These are phyloP conservation scores for Mesitornis unicolor DNA, from an alignment of 2,113 vertebrate genomes.

Conservation along the genomic window DNA sequence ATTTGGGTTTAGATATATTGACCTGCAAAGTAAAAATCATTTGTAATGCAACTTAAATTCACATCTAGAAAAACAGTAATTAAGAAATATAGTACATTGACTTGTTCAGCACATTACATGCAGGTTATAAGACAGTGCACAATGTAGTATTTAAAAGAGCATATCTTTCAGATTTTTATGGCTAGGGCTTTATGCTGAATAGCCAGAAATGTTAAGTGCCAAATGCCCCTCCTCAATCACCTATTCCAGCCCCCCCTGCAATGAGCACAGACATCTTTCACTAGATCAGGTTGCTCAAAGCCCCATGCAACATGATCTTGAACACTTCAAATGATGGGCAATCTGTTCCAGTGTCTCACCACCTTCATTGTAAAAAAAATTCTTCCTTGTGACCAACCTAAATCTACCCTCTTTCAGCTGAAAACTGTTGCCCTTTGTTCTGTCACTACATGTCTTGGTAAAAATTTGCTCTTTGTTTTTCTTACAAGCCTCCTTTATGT, in stretches of 20 bases:
- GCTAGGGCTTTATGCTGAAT: neutral
- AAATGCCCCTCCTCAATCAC: neutral
- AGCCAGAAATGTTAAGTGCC: neutral
- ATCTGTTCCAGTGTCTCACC: neutral
- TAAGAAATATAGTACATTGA: neutral
- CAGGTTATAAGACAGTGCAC: neutral
- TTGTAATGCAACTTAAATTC: neutral
- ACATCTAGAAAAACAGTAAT: neutral
- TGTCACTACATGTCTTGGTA: neutral
- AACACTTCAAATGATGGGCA: neutral
- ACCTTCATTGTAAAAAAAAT: neutral
- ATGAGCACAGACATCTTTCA: neutral
- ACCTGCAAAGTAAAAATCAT: neutral
- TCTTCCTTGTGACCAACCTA: neutral
- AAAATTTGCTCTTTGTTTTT: neutral
- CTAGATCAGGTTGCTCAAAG: neutral
- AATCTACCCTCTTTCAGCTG: neutral
- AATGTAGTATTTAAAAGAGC: neutral
- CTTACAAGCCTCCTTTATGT: neutral
- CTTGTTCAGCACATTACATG: neutral
- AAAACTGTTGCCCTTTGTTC: neutral
- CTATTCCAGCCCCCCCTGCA: neutral
- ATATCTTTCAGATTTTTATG: neutral
- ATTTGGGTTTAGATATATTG: neutral
- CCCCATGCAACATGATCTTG: accelerated